Base-by-base conservation (phyloP, 2,888 invertebrate genomes). In the Alcis repandata region DNA sequence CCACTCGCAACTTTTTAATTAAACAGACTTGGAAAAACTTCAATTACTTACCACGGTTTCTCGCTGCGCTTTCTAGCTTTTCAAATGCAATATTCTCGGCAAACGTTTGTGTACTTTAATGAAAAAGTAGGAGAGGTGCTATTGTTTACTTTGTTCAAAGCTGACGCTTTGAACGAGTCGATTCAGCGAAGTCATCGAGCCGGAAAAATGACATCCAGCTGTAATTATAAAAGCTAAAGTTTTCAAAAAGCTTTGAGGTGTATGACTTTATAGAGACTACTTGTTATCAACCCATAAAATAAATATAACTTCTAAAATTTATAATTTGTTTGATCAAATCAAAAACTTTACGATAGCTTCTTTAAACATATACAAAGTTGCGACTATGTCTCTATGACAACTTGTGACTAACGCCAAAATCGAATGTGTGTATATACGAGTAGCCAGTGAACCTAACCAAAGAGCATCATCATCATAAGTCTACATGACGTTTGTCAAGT, bases 71-170 rank as follows among this genome's bases (percentile, higher is more conserved):
- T 53, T 68, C 64, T 51, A 63, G 52, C 69, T 62, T 70, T 71
- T 59, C 11, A 64, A 65, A 54, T 66, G 63, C 52, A 63, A 63
- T 68, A 68, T 69, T 60, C 66, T 59, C 56, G 20, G 58, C 61
- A 46, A 59, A 67, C 59, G 57, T 61, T 69, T 53, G 66, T 56
- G 69, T 54, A 49, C 71, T 64, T 72, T 74, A 78, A 76, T 77
- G 76, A 80, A 68, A 60, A 67, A 59, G 64, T 27, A 51, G 46
- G 49, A 45, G n/a, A 9, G 45, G n/a, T 53, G 19, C 40, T 60
- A 46, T 46, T 51, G 60, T 60, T 52, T 58, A 59, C 36, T 66
- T 19, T 46, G 52, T 20, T n/a, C 20, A 52, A 48, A 41, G 27
- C 33, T 59, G 40, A 33, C 19, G 36, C 15, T 48, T 19, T 48